Evolutionary conservation across 2,888 invertebrate genomes (phyloP).

Genomic region (Cylloceria caligata): DNA sequence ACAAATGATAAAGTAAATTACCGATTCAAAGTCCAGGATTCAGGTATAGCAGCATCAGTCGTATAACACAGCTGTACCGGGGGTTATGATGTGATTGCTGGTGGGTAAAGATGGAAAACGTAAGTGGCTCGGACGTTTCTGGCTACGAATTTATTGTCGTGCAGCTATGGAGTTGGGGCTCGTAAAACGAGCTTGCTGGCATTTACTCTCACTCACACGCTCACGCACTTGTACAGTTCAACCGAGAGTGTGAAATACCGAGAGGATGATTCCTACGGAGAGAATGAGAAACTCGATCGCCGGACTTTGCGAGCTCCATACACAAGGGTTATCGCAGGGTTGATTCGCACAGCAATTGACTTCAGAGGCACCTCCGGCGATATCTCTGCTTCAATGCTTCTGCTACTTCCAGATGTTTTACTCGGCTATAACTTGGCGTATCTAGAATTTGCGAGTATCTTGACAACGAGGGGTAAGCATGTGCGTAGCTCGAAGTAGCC

Average conservation of each 20-base stretch:
- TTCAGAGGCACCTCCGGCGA: conserved; percentile 14
- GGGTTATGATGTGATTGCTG: conserved; percentile 14
- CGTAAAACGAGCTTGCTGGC: conserved; percentile 51
- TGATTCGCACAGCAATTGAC: conserved; percentile 43
- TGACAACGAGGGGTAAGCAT: conserved; percentile 51
- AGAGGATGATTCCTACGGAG: conserved; percentile 5
- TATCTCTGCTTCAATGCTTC: conserved; percentile 26
- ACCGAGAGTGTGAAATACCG: conserved; percentile 5
- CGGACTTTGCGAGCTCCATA: conserved; percentile 29
- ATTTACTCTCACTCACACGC: conserved; percentile 6
- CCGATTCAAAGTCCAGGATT: conserved; percentile 14
- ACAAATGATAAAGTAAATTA: conserved; percentile 2
- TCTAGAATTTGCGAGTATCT: conserved; percentile 40
- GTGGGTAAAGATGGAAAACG: conserved; percentile 57
- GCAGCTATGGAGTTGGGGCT: conserved; percentile 30
- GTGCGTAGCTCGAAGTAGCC: conserved; percentile 17
- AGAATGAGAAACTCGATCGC: conserved; percentile 46
- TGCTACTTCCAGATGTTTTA: conserved; percentile 16
- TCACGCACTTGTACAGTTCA: conserved; percentile 4
- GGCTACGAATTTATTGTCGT: conserved; percentile 55
- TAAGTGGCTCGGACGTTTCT: conserved; percentile 59
- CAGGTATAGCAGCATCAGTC: neutral
- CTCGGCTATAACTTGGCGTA: conserved; percentile 11
- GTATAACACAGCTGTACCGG: neutral
- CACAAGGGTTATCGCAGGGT: conserved; percentile 32